Percentiles rank a stretch among this genome's conserved stretches.
These are phyloP conservation scores for Falco rusticolus DNA, from an alignment of 2,797 vertebrate genomes.

Conservation along the genomic window DNA sequence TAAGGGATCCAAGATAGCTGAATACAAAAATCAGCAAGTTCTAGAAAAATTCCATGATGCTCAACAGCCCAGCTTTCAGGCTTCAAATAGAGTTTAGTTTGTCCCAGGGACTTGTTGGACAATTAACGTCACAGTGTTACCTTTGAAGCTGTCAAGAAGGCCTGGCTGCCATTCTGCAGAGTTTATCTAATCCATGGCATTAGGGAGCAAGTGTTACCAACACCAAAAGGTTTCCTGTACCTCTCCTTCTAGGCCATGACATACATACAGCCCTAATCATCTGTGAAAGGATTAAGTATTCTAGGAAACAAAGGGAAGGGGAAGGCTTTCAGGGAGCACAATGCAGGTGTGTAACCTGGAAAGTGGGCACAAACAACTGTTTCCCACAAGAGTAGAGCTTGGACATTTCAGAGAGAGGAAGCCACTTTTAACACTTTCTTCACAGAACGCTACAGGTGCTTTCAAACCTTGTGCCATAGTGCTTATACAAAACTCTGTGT, in stretches of 20 bases:
- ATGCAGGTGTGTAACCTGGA: neutral
- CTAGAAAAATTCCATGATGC: slow-evolving; percentile 1
- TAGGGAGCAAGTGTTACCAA: neutral
- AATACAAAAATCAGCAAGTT: slow-evolving; percentile 19
- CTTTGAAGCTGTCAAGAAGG: neutral
- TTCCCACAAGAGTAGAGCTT: neutral
- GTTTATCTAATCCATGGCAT: neutral
- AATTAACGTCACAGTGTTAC: neutral
- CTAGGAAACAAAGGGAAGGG: neutral
- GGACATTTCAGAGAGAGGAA: neutral
- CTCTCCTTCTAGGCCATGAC: neutral
- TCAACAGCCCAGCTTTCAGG: neutral
- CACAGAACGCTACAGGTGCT: neutral
- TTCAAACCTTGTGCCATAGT: neutral
- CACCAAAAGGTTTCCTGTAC: neutral
- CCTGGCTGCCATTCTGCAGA: neutral
- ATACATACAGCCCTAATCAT: neutral
- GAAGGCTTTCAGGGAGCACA: neutral
- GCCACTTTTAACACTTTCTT: neutral
- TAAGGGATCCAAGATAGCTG: neutral
- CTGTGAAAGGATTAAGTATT: neutral
- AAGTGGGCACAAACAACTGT: neutral
- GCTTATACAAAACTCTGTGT: neutral
- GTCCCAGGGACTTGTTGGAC: neutral
- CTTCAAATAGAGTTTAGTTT: neutral